Percentiles rank a stretch among this genome's conserved stretches.
phyloP scores from a whole-genome alignment of 2,888 invertebrate genomes.

The Spialia ferax region DNA sequence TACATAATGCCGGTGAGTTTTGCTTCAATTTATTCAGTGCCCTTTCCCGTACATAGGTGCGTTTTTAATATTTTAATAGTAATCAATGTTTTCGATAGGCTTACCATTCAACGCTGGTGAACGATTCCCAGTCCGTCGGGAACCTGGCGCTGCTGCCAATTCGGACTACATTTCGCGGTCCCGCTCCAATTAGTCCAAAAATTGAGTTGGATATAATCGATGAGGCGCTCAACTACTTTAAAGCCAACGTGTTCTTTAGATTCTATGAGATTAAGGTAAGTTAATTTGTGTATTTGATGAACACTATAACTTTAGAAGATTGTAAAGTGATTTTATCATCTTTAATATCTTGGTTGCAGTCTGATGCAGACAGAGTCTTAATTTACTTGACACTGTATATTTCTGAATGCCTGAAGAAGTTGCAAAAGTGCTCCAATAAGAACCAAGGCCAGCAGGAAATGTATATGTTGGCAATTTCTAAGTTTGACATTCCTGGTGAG shows the following conservation, averaged over 20 bases:
- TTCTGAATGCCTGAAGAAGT: constrained; percentile 97
- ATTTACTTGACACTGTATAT: constrained; percentile 99
- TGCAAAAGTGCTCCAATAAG: constrained; percentile 96
- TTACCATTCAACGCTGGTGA: constrained; percentile 94
- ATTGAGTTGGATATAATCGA: constrained; percentile 97
- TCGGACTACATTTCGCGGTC: constrained; percentile 96
- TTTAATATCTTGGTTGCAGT: constrained; percentile 82
- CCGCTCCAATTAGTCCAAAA: constrained; percentile 90
- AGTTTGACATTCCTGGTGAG: constrained; percentile 99
- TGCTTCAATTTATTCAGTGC: background rate
- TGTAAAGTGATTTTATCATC: background rate
- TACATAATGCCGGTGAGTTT: background rate
- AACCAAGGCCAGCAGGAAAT: constrained; percentile 97
- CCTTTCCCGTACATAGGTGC: background rate
- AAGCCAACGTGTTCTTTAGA: constrained; percentile 99
- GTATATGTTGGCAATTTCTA: constrained; percentile 97
- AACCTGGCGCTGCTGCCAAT: constrained; percentile 98
- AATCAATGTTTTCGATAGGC: constrained; percentile 22
- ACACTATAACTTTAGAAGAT: background rate
- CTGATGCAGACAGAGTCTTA: constrained; percentile 97
- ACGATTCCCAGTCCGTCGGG: constrained; percentile 91
- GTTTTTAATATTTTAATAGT: background rate
- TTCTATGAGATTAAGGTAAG: constrained; percentile 99
- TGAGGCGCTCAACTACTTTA: constrained; percentile 98
- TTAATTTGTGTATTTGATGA: background rate